These are phyloP conservation scores for Aphidius ervi DNA, from an alignment of 1,140 invertebrate genomes.

Conservation along the genomic window DNA sequence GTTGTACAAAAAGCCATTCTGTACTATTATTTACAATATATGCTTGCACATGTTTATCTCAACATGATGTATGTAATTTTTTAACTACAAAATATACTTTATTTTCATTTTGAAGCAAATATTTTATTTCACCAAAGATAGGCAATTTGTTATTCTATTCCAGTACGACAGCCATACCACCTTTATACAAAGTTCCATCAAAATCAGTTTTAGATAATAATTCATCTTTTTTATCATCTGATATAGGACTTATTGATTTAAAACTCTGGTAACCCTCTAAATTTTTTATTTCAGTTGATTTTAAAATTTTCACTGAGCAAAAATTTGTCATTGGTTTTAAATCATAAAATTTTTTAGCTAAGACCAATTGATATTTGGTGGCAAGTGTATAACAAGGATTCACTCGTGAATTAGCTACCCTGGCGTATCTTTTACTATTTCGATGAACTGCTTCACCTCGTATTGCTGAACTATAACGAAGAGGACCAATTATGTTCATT, in stretches of 20 bases:
- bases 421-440: slow-evolving; percentile 20
- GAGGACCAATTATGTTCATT: slow-evolving; percentile 20
- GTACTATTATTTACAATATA: no score
- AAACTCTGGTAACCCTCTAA: neutral
- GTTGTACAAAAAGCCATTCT: no score
- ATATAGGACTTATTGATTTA: neutral
- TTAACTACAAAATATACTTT: no score
- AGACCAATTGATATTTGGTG: slow-evolving; percentile 18
- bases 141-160: no score
- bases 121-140: no score
- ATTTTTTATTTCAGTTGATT: neutral
- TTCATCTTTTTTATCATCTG: neutral
- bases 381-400: slow-evolving; percentile 20
- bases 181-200: slow-evolving; percentile 1
- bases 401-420: slow-evolving; percentile 12
- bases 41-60: no score
- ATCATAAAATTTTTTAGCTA: neutral
- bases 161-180: neutral
- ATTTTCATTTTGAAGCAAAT: no score
- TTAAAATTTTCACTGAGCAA: neutral
- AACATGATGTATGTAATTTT: no score
- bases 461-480: slow-evolving; percentile 22
- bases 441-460: slow-evolving; percentile 23
- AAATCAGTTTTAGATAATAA: neutral
- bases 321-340: neutral